Evolutionary conservation across 2,113 vertebrate species (phyloP).

Genomic region (Pampusana beccarii): DNA sequence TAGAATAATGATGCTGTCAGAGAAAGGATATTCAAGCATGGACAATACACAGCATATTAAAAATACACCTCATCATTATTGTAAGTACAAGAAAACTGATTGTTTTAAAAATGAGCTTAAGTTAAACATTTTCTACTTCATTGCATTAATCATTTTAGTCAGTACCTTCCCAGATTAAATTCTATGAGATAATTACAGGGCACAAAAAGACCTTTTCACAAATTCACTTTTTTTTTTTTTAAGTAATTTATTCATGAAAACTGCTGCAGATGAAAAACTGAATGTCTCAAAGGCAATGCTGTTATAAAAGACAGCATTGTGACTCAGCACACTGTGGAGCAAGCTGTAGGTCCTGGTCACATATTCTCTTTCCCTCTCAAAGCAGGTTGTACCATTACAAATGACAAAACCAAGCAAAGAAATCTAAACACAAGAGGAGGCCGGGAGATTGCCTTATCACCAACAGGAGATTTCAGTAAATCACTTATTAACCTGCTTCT

Average conservation of each 20-base stretch:
- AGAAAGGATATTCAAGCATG: constrained; percentile 8
- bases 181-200: constrained; percentile 44
- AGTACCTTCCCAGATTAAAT: constrained; percentile 42
- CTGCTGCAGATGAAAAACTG: background rate
- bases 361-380: background rate
- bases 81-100: constrained; percentile 34
- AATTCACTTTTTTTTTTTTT: background rate
- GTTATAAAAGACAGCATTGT: constrained; percentile 4
- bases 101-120: constrained; percentile 38
- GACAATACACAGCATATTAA: background rate
- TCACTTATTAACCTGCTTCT: background rate
- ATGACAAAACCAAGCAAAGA: background rate
- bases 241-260: constrained; percentile 60
- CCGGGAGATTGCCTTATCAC: background rate
- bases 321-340: constrained; percentile 31
- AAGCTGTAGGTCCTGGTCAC: background rate
- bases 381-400: background rate
- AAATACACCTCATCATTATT: constrained; percentile 8
- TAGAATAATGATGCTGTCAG: constrained; percentile 36
- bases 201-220: constrained; percentile 53
- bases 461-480: background rate
- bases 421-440: background rate
- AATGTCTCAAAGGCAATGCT: background rate
- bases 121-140: constrained; percentile 39
- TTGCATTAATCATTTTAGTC: constrained; percentile 34